Conservation (phyloP, 1,140 invertebrate species). For the Heterodera schachtii region DNA sequence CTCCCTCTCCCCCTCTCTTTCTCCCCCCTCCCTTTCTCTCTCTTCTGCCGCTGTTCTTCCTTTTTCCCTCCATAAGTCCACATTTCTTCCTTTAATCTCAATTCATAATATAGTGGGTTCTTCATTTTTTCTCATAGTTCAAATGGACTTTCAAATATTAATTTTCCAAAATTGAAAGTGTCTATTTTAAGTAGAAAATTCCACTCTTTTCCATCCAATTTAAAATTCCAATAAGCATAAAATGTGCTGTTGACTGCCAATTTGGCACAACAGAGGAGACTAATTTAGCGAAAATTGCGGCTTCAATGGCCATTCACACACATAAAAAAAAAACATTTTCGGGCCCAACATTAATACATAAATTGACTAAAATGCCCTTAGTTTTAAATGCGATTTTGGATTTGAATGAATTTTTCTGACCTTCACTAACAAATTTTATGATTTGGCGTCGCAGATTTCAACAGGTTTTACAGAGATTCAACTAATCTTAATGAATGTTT, state of each 20-base stretch:
- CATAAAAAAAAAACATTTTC: conserved; percentile 6
- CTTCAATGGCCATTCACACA: neutral
- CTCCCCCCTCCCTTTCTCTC: neutral
- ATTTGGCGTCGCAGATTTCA: conserved; percentile 14
- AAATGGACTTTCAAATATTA: neutral
- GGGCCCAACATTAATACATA: neutral
- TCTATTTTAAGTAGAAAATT: too few relatives aligned
- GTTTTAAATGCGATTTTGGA: neutral
- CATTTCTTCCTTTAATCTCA: neutral
- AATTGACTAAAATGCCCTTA: conserved; percentile 21
- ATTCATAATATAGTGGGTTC: conserved; percentile 5
- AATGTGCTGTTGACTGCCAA: too few relatives aligned
- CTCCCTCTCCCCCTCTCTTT: neutral
- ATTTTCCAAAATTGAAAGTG: too few relatives aligned
- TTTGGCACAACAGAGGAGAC: neutral
- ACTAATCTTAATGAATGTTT: neutral
- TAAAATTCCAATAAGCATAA: neutral
- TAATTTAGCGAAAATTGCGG: conserved; percentile 28
- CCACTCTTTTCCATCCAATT: too few relatives aligned
- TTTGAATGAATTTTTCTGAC: neutral
- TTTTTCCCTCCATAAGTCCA: neutral
- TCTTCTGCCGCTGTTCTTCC: neutral
- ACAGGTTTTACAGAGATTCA: neutral
- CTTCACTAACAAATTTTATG: conserved; percentile 3
- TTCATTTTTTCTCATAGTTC: neutral